Base-by-base conservation (phyloP, 2,888 invertebrate species). In the Cephus nigrinus region DNA sequence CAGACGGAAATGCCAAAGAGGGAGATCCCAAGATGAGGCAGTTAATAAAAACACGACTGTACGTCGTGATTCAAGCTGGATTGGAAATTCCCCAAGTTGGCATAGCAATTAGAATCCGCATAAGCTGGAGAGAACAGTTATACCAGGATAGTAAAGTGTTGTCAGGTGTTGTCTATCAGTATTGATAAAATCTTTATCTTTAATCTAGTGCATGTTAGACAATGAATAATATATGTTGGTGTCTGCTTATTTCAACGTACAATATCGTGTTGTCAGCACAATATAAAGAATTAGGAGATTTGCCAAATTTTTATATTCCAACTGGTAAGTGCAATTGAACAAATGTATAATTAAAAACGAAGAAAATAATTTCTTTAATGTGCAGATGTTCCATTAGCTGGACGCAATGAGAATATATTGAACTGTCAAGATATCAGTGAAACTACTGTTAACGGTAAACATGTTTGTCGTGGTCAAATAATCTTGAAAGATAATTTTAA, bases 401-500 rank as follows among this genome's bases (percentile, higher is more conserved):
- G 9, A 23, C 40, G 40, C 23, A 55, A 55, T 23, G 23, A 55
- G 23, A 55, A 55, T 55, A 5, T 23, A 2, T 23, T 23, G 9
- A 55, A 55, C 2, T 55, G 40, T 23, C 40, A 55, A 55, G 9
- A 55, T 55, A 55, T 55, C 15, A 55, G 40, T 23, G 40, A 23
- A 23, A 55, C 1, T n/a, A 82, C 82, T 5, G 84, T 83, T 15
- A 79, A 79, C 36, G 84, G 84, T 11, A 74, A 76, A 33, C 89
- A 88, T 30, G 90, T 94, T 40, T 94, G 94, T 89, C 92, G 93
- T 0, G 94, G 94, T 0, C 93, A 91, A 9, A 89, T 95, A 74
- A 93, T 96, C 86, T 95, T 95, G 85, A 88, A 93, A 12, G 95
- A 95, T 40, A 93, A 94, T 35, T 95, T 95, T 88, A 90, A 94